Base-by-base conservation (phyloP, 1,140 invertebrate species). In the Caenorhabditis briggsae region DNA sequence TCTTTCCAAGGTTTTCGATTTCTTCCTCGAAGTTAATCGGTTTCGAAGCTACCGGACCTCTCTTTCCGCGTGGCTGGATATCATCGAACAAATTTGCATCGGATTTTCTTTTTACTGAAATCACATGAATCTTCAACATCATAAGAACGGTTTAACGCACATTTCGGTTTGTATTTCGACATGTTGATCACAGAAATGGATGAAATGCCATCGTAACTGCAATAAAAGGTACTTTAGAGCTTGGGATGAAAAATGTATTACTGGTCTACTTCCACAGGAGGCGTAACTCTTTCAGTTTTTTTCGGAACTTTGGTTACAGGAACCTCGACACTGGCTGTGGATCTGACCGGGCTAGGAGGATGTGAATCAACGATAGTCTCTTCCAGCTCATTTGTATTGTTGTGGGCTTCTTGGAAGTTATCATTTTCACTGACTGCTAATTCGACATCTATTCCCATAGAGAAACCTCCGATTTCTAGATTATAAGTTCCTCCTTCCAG, bases 401-500 rank as follows among this genome's bases (percentile, higher is more conserved):
- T 11, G n/a, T n/a, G 5, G n/a, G n/a, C 11, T 11, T 9, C 7
- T 14, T 25, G 11, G 23, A 33, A 25, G 2, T 61, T 7, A 12
- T 61, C n/a, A 2, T 23, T 8, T 20, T 61, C 7, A 61, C 59
- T 61, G n/a, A 61, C 59, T 18, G 50, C 46, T 48, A n/a, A 46
- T 18, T 78, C 70, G n/a, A 78, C 70, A 53, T 78, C 70, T 5
- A 78, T n/a, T 23, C 18, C 53, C 70, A 78, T 78, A 6, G 33
- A 23, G 11, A 78, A 23, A 18, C 70, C 70, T 7, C 70, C 70
- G 11, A 78, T 78, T 18, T 48, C 46, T 18, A 78, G 70, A 14
- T 53, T 18, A 11, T 78, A 78, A 23, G 16, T 23, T n/a, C 70
- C 70, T 25, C 9, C 7, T 11, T 5, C 20, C 2, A 78, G 46